phyloP scores from a whole-genome alignment of 2,797 vertebrate species.

The Gymnoscopelus microlampas region DNA sequence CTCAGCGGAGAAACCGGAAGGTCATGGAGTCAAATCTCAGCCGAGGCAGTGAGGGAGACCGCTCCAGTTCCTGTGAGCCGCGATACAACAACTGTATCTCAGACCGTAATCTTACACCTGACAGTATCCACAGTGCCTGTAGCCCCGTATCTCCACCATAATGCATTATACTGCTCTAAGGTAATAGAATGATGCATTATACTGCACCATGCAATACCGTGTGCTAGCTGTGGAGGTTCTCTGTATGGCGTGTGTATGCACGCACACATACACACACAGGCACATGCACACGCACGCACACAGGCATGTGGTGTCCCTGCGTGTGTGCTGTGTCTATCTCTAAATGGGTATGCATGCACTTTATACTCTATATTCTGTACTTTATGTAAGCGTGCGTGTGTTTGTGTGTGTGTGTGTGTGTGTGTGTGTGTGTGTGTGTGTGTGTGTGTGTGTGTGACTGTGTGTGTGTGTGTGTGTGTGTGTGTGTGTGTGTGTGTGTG shows the following conservation, averaged over 20 bases:
- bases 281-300: too few species aligned
- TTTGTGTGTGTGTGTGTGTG: not conserved
- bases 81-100: not conserved
- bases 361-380: not conserved
- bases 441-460: not conserved
- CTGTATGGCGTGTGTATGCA: slow-evolving; percentile 6
- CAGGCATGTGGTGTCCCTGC: not conserved
- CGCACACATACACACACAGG: too few species aligned
- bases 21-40: slow-evolving; percentile 35
- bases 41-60: not conserved
- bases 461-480: not conserved
- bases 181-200: slow-evolving; percentile 45
- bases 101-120: slow-evolving; percentile 44
- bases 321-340: not conserved
- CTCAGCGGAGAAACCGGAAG: slow-evolving; percentile 14
- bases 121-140: not conserved
- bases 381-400: not conserved
- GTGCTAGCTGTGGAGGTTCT: slow-evolving; percentile 13
- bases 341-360: not conserved
- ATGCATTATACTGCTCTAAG: slow-evolving; percentile 32
- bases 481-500: slow-evolving; percentile 1
- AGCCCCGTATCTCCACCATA: slow-evolving; percentile 7
- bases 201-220: not conserved
- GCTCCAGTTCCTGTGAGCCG: slow-evolving; percentile 3
- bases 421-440: not conserved